A percentile compares a stretch with the other conserved stretches of the same genome.
These are phyloP conservation scores for Troglohyphantes excavatus DNA, from an alignment of 2,888 invertebrate species.

Conservation along the genomic window DNA sequence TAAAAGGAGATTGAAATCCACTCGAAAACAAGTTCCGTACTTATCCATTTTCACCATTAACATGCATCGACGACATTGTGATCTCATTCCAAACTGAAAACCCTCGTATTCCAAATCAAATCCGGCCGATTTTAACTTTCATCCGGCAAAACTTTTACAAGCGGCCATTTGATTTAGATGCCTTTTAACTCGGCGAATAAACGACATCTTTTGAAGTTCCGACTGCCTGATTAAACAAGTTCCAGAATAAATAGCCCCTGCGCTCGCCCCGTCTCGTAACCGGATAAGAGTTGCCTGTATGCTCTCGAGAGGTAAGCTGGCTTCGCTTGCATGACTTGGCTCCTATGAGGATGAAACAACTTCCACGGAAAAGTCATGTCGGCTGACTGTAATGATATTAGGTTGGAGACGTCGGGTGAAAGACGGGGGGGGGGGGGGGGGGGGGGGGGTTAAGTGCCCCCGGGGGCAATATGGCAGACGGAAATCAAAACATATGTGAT, in stretches of 20 bases:
- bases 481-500: constrained; percentile 8
- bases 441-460: background rate
- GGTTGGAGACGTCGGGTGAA: background rate
- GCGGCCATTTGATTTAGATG: background rate
- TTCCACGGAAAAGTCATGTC: background rate
- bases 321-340: background rate
- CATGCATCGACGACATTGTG: no score
- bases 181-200: background rate
- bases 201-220: constrained; percentile 1
- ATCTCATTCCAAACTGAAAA: no score
- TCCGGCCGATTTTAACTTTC: background rate
- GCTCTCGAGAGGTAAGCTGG: no score
- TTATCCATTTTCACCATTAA: no score
- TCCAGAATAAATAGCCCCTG: constrained; percentile 1
- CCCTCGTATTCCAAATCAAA: no score
- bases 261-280: background rate
- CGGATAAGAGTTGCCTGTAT: background rate
- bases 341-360: background rate
- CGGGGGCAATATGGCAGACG: background rate
- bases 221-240: constrained; percentile 1
- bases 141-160: background rate
- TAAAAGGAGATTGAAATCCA: no score
- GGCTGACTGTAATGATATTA: background rate
- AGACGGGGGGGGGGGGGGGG: background rate
- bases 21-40: no score